Evolutionary conservation across 2,113 vertebrate genomes (phyloP).

Genomic region (Gallinago undulata): DNA sequence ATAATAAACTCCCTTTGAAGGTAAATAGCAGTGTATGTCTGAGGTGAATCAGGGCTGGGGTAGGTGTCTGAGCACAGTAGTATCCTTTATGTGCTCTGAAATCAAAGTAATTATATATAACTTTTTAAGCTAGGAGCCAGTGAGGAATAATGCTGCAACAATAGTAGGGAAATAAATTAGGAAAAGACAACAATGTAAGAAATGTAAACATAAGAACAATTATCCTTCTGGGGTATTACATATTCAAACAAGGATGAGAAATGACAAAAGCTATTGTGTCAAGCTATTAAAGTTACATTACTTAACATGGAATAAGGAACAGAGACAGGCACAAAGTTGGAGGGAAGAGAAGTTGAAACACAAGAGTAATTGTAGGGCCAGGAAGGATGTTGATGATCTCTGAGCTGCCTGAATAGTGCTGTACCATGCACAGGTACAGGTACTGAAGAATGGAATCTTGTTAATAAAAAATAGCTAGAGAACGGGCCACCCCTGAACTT

Average conservation of each 20-base stretch:
- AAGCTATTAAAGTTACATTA: background rate
- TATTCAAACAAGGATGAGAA: background rate
- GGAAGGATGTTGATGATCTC: background rate
- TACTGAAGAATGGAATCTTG: background rate
- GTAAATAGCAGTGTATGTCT: background rate
- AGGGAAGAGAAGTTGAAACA: background rate
- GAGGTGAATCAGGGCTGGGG: fast-evolving
- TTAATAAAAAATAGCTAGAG: background rate
- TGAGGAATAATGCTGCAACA: background rate
- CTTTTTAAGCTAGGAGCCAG: background rate
- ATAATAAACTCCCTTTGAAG: background rate
- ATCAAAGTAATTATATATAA: background rate
- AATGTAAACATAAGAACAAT: background rate
- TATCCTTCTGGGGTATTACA: background rate
- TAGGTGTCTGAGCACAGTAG: background rate
- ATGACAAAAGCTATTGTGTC: background rate
- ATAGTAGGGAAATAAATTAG: background rate
- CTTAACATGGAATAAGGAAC: background rate
- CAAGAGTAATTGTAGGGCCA: background rate
- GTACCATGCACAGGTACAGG: too few species aligned
- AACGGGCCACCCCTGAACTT: background rate
- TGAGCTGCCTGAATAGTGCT: background rate
- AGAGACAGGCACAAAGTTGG: background rate
- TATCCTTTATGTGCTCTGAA: background rate
- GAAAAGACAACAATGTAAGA: background rate